Base-by-base conservation (phyloP, 2,797 vertebrate genomes). In the Peromyscus nudipes region DNA sequence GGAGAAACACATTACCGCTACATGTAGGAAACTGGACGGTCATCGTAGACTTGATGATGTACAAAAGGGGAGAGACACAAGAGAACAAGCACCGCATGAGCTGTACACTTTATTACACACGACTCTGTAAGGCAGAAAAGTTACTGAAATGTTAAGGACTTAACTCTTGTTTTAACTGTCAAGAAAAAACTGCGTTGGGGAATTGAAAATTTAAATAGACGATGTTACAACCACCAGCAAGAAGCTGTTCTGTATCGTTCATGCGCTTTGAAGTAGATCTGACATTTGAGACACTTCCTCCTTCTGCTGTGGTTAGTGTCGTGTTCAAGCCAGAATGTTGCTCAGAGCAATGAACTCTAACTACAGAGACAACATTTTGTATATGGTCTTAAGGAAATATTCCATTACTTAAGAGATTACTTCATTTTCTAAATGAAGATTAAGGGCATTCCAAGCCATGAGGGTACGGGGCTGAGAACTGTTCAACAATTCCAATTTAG, bases 261-360 rank as follows among this genome's bases (percentile, higher is more conserved):
- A 37, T 29, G 3, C 43, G 40, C 69, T 86, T 80, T 60, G 21
- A 46, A 60, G 76, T 17, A 17, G 19, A 37, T 76, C 64, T 90
- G 46, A 88, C 77, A 49, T 82, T 80, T 40, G 37, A 82, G 27
- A 77, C 40, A 46, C 83, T 88, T 95, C 86, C 80, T 90, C 8
- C 80, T 89, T 71, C n/a, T 60, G 49, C 34, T 94, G 91, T 90
- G 84, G 40, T 85, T 92, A 67, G 57, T 5, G 27, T 2, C 64
- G 8, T 92, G 21, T 94, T 88, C 76, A 82, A 92, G 57, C 14
- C 23, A 71, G 40, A 43, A 19, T 23, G 23, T 87, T 55, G 67
- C 40, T 97, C 86, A 90, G 84, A 82, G 69, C 96, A 92, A 69
- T 46, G 69, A 80, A 34, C 27, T n/a, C 52, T 40, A 49, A 21